Base-by-base conservation (phyloP, 1,140 invertebrate species). In the Lordiphosa collinella region DNA sequence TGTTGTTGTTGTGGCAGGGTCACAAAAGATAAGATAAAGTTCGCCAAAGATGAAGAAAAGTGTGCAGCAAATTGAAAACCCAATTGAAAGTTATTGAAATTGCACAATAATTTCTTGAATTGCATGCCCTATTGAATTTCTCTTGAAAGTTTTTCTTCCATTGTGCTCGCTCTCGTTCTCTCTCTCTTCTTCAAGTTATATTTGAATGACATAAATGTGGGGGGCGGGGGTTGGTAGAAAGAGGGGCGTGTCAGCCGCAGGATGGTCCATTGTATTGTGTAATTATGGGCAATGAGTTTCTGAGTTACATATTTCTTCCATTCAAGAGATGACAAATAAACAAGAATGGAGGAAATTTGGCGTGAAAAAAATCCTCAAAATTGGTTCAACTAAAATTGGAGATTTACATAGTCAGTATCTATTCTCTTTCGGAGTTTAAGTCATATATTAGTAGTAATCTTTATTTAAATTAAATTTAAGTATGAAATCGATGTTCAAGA, bases 31-130 rank as follows among this genome's bases (percentile, higher is more conserved):
- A 66, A 60, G 68, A 80, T 80, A 68, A 68, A 68, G 64, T 68
- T 68, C 58, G 34, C 10, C 25, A 22, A 51, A 38, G 36, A 35
- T 18, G 36, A 46, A 58, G 54, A 59, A 73, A 84, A 84, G 78
- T 76, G 78, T 82, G 76, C 71, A 76, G 67, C 73, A 82, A 82
- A 82, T 79, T 65, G 78, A 84, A 84, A 84, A 84, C 68, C 79
- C 78, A 84, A 84, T 84, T 84, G 78, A 84, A 84, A 84, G 78
- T 84, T 84, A 84, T 84, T 84, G 78, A 84, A 84, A 84, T 84
- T 84, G 72, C 78, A 84, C 78, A 84, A 84, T 78, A 84, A 84
- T 84, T 84, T 84, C 78, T 73, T 73, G 60, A 84, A 84, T 84
- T 84, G 78, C 72, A 84, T 84, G 78, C 78, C 56, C 78, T 84